Percentiles rank a stretch among this genome's conserved stretches.
These are phyloP conservation scores for Melanerpes aurifrons DNA, from an alignment of 2,113 vertebrate genomes.

Conservation along the genomic window DNA sequence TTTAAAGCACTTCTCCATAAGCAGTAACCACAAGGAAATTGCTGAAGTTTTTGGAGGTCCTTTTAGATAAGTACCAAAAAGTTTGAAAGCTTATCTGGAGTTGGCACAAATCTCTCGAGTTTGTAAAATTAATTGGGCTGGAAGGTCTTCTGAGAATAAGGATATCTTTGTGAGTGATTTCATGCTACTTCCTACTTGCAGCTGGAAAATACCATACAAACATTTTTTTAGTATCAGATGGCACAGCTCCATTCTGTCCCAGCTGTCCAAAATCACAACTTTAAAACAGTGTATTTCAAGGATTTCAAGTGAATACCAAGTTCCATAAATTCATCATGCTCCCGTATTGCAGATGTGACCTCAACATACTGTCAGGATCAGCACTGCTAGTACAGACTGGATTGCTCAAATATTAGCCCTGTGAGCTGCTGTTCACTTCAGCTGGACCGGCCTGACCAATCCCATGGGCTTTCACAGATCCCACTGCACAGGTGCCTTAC, in stretches of 20 bases:
- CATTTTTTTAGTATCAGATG: background rate
- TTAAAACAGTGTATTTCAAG: background rate
- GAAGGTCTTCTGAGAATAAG: slow-evolving; percentile 35
- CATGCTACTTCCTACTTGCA: background rate
- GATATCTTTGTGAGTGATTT: background rate
- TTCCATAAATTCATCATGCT: background rate
- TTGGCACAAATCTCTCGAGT: background rate
- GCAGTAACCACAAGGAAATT: background rate
- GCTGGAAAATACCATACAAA: background rate
- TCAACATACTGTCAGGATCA: background rate
- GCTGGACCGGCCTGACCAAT: background rate
- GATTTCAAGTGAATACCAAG: background rate
- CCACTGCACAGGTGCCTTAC: background rate
- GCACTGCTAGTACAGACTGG: background rate
- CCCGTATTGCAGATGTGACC: background rate
- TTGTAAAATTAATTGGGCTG: slow-evolving; percentile 45
- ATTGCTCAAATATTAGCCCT: background rate
- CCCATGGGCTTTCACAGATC: accelerated
- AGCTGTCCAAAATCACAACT: background rate
- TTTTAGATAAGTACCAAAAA: slow-evolving; percentile 21
- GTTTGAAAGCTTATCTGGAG: slow-evolving; percentile 23
- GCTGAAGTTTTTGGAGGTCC: background rate
- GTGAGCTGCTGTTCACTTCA: background rate
- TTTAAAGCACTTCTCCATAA: background rate
- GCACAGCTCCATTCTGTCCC: background rate